These are phyloP conservation scores for Phrynocephalus vlangalii DNA, from an alignment of 2,797 vertebrate genomes.

Conservation along the genomic window DNA sequence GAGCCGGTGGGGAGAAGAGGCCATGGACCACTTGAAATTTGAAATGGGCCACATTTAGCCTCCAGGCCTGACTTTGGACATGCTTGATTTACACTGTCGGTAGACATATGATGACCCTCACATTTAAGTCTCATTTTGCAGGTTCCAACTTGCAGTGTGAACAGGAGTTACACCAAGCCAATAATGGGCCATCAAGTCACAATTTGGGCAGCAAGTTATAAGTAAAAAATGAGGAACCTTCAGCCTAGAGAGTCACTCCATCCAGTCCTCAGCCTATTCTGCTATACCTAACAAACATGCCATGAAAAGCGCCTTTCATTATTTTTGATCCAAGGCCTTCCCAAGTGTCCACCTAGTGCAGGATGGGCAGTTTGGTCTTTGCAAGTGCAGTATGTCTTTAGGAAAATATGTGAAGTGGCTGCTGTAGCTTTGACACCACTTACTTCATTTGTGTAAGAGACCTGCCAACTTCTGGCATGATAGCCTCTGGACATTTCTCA, in stretches of 20 bases:
- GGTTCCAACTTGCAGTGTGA: too few relatives aligned
- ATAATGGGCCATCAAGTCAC: background rate
- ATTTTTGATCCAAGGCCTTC: background rate
- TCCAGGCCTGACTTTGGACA: too few relatives aligned
- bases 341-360: background rate
- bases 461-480: background rate
- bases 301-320: background rate
- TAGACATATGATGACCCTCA: background rate
- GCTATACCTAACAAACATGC: too few relatives aligned
- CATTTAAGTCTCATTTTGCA: background rate
- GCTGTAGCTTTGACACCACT: background rate
- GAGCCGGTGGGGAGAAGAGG: too few relatives aligned
- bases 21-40: too few relatives aligned
- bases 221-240: background rate
- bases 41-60: too few relatives aligned
- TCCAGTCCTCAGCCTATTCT: too few relatives aligned
- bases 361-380: background rate
- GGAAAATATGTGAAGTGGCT: background rate
- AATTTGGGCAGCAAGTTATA: background rate
- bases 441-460: background rate
- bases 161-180: background rate
- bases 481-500: too few relatives aligned
- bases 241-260: background rate
- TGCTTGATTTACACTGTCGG: too few relatives aligned
- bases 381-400: background rate